Conservation (phyloP, 2,113 vertebrate species). For the Suncus etruscus region DNA sequence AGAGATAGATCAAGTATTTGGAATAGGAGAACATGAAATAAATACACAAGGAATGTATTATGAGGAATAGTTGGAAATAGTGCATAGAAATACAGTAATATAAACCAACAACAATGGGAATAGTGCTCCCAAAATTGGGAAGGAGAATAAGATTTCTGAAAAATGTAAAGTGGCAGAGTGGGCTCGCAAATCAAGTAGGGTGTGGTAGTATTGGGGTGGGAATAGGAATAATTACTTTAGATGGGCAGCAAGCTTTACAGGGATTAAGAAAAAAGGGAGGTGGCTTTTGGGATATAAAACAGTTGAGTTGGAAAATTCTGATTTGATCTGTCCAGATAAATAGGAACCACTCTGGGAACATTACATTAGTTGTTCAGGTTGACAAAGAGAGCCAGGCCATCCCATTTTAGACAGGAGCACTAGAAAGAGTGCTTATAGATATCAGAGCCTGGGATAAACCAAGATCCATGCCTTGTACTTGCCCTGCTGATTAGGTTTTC, state of each 20-base stretch:
- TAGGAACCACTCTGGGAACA: conserved; percentile 4
- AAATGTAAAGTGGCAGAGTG: background rate
- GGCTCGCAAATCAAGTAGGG: background rate
- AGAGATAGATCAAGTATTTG: background rate
- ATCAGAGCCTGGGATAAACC: background rate
- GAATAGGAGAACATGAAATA: background rate
- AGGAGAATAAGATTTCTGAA: background rate
- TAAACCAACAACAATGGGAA: no score
- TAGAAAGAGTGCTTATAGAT: background rate
- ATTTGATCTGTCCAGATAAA: conserved; percentile 11
- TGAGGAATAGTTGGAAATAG: background rate
- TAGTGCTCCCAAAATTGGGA: background rate
- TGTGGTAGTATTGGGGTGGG: background rate
- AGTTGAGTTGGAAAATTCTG: background rate
- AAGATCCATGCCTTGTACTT: background rate
- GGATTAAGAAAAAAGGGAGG: background rate
- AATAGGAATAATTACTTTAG: background rate
- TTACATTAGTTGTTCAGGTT: background rate
- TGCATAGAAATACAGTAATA: background rate
- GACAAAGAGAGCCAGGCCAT: background rate
- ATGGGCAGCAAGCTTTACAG: background rate
- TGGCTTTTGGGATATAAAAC: conserved; percentile 11
- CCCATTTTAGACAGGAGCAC: background rate
- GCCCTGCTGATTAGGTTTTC: background rate
- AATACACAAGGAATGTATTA: background rate